phyloP scores from a whole-genome alignment of 1,140 invertebrate genomes.

The Drosophila melanica region DNA sequence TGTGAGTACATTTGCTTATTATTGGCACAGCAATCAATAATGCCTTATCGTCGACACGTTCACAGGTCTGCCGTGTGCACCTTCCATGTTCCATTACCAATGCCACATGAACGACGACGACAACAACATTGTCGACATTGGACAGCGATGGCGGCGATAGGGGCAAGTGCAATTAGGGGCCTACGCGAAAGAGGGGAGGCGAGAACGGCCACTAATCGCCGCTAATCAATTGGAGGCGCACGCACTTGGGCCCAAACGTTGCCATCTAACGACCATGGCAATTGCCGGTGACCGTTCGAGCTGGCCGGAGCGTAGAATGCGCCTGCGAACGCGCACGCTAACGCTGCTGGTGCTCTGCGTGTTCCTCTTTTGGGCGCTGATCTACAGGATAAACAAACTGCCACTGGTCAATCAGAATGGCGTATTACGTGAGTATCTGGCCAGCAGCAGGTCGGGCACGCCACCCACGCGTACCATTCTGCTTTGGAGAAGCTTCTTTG shows the following conservation, averaged over 20 bases:
- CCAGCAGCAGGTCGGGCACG: neutral
- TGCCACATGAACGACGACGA: too few relatives aligned
- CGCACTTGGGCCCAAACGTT: neutral
- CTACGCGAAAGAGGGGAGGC: constrained; percentile 5
- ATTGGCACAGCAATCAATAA: constrained; percentile 61
- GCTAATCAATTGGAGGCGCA: constrained; percentile 14
- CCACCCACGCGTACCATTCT: constrained; percentile 54
- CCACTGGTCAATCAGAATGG: constrained; percentile 69
- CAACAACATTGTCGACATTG: too few relatives aligned
- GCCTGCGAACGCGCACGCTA: constrained; percentile 22
- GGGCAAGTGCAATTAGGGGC: constrained; percentile 20
- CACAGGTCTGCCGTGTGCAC: constrained; percentile 8
- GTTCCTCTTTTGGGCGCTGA: constrained; percentile 17
- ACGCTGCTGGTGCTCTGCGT: constrained; percentile 18
- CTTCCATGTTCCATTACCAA: too few relatives aligned
- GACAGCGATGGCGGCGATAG: constrained; percentile 11
- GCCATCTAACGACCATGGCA: constrained; percentile 33
- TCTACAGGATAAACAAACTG: constrained; percentile 43
- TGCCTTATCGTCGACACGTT: constrained; percentile 33
- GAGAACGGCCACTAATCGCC: constrained; percentile 8
- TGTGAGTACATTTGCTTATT: constrained; percentile 34
- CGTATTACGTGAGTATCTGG: constrained; percentile 55
- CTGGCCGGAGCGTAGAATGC: constrained; percentile 26
- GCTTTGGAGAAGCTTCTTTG: constrained; percentile 76
- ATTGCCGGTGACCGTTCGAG: constrained; percentile 56